These are phyloP conservation scores for Myotis findleyi DNA, from an alignment of 2,797 vertebrate genomes.

Conservation along the genomic window DNA sequence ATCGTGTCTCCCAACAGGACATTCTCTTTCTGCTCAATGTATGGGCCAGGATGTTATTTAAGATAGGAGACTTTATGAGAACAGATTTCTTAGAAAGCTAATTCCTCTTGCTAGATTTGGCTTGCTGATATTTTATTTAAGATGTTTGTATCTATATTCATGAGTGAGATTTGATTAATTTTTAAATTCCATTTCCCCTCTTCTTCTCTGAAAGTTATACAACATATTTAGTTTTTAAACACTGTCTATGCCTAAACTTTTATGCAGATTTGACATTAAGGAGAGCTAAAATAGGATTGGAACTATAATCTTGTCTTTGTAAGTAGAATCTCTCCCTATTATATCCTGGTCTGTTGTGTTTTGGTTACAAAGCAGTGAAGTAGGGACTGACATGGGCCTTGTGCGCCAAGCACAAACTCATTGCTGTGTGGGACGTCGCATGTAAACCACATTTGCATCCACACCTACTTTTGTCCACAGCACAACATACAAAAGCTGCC, in stretches of 20 bases:
- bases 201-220: not conserved
- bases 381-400: not conserved
- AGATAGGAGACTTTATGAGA: not conserved
- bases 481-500: not conserved
- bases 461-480: not conserved
- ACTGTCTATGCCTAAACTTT: not conserved
- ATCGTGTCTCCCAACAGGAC: not conserved
- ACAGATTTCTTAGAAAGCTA: not conserved
- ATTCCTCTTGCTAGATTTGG: not conserved
- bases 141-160: not conserved
- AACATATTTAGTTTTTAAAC: not conserved
- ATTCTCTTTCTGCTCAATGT: not conserved
- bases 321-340: not conserved
- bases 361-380: too few species aligned
- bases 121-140: not conserved
- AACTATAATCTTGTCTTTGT: not conserved
- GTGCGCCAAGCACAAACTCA: not conserved
- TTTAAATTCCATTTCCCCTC: not conserved
- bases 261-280: not conserved
- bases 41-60: not conserved
- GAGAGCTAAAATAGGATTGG: not conserved
- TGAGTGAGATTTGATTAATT: not conserved
- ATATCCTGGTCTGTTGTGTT: too few species aligned
- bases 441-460: not conserved
- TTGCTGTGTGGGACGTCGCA: fast-evolving